Percentiles rank a stretch among this genome's conserved stretches.
These are phyloP conservation scores for Telenomus remus DNA, from an alignment of 1,140 invertebrate species.

Conservation along the genomic window DNA sequence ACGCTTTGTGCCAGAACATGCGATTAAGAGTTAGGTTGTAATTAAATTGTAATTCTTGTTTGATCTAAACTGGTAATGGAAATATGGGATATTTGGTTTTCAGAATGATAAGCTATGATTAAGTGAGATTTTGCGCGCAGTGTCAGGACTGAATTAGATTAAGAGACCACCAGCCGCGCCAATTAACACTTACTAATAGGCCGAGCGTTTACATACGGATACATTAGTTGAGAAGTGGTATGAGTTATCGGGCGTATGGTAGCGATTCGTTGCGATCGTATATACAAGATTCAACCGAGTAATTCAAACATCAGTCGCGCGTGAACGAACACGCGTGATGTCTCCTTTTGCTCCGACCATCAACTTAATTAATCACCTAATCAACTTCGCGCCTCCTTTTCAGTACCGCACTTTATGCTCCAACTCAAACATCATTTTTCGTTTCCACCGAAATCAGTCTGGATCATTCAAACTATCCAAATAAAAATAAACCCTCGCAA, in stretches of 20 bases:
- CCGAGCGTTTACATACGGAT: conserved; percentile 55
- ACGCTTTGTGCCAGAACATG: background rate
- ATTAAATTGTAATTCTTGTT: conserved; percentile 32
- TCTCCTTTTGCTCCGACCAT: conserved; percentile 48
- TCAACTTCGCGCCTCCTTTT: conserved; percentile 9
- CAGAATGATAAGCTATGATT: conserved; percentile 38
- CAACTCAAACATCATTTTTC: too few species aligned
- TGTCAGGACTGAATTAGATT: conserved; percentile 35
- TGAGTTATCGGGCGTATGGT: conserved; percentile 57
- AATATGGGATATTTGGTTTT: conserved; percentile 21
- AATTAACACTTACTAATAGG: conserved; percentile 69
- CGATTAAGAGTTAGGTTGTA: conserved; percentile 19
- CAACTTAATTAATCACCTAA: conserved; percentile 45
- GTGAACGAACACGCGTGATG: conserved; percentile 61
- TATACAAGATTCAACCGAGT: conserved; percentile 58
- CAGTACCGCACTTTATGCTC: too few species aligned
- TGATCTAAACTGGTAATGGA: conserved; percentile 10
- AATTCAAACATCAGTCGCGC: conserved; percentile 70
- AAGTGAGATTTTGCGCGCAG: conserved; percentile 29
- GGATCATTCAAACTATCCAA: too few species aligned
- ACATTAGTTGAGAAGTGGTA: conserved; percentile 53
- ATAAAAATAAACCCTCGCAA: too few species aligned
- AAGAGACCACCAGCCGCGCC: conserved; percentile 56
- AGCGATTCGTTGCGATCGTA: conserved; percentile 66
- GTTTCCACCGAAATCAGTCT: too few species aligned